Evolutionary conservation across 2,113 vertebrate species (phyloP), one percentile per base, ranked within the genome.

Genomic region (Turnix velox): DNA sequence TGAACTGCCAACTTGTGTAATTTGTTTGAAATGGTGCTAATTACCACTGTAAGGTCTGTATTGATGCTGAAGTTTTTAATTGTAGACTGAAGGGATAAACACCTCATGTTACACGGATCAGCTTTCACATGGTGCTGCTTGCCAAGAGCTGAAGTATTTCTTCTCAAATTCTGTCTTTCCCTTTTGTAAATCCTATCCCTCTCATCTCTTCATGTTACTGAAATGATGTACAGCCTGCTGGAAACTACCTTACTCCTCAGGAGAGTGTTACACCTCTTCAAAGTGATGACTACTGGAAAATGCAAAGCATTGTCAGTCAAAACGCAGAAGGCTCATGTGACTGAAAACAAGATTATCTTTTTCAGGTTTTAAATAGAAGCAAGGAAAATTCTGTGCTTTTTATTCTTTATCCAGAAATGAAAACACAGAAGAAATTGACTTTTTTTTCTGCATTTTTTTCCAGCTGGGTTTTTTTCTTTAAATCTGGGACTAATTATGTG

Each of bases 21-120:
- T 77, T 93, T 87, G 46, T 87, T 76, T 76, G 55, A 69, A 94
- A 93, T 73, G 27, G 73, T 89, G 74, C 91, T 89, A 85, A 93
- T 92, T 95, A 33, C 58, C 54, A 61, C 74, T 62, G 39, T 92
- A 76, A 92, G 46, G 74, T 62, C 58, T 66, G 91, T 92, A 92
- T 94, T 87, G 67, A 46, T 82, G 55, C 42, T 71, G 23, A 84
- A 75, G 46, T 65, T 66, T 69, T 87, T 77, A 58, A 42, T 28
- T 43, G 39, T 28, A 46, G 57, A 46, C 74, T 82, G 74, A 58
- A 43, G 81, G 66, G 52, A 74, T 78, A 78, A 93, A 72, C n/a
- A 71, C 28, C 46, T 95, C 4, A 4, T 39, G 37, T 92, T 69
- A 86, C 78, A 76, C 31, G 35, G 59, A 74, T 90, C 73, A 59